Evolutionary conservation across 2,888 invertebrate species (phyloP), one percentile per base, ranked within the genome.

Genomic region (Ochropleura leucogaster): DNA sequence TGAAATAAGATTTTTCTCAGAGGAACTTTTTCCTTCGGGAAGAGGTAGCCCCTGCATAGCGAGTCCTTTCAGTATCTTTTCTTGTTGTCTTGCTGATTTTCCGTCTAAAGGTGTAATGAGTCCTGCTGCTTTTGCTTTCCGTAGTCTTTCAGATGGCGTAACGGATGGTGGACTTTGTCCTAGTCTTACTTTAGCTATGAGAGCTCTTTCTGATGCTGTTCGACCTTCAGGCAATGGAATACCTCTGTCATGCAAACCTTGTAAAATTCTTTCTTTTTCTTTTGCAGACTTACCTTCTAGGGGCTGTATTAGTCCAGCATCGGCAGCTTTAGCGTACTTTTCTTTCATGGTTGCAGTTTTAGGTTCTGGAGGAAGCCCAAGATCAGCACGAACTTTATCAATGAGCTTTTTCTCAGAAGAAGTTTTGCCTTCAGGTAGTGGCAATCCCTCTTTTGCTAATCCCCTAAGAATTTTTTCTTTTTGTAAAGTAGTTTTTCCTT

Each of bases 221-320:
- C 69, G 16, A 20, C 67, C 67, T 42, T 69, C 49, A 18, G 69
- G 69, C 18, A 69, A 16, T n/a, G 49, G 42, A 4, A 69, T 69
- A 4, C 67, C 69, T 49, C 42, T 67, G 18, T 42, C 42, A 69
- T 18, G 69, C 69, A 69, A 49, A 20, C 40, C 67, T 14, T 20
- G 67, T 49, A 69, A 20, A 6, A 60, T 60, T 10, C 3, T 7
- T 42, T 60, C 60, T 60, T 60, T 60, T 69, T 69, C 20, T 49
- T 3, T 47, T 0, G 40, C 47, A 14, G 69, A 42, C 66, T 69
- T 69, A 47, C 69, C 67, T 42, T 66, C 69, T 3, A 69, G 67
- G 1, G 69, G 69, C 4, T 69, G 69, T 16, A 69, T 0, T 9
- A 69, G 18, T 42, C 67, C 69, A 0, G 20, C 67, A 49, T 69